Evolutionary conservation across 2,888 invertebrate genomes (phyloP), one percentile per base, ranked within the genome.

Genomic region (Meiosimyza platycephala): DNA sequence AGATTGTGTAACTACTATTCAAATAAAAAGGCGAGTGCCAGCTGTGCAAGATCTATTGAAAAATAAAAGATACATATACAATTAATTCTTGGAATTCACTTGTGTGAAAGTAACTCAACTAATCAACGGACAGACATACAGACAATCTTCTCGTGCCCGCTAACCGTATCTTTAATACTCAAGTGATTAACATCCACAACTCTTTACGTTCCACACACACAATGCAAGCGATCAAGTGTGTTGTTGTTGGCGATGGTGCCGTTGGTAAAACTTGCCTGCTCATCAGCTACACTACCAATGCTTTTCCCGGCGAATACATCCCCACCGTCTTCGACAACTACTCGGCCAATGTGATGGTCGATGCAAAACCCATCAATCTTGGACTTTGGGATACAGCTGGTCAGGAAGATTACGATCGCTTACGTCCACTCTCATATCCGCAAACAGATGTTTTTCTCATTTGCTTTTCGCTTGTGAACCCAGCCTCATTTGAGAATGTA

Each of bases 141-240:
- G 28, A 28, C 28, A 28, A 40, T 40, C 40, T 40, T 40, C 40
- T 9, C 40, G 9, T 9, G 6, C 40, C 40, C 40, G 40, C 40
- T 40, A 40, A 9, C 9, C 40, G 40, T 9, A 40, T 40, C 40
- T 6, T 40, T 7, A 40, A 9, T 9, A 40, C 40, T 40, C 40
- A 40, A 40, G 40, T 40, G 9, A 40, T 40, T 9, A 6, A 40
- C 40, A 40, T 40, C 40, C 40, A 40, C 40, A 40, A 40, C 40
- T 40, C 40, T 40, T 40, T 40, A 9, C 9, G 40, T 40, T 40
- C 40, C 40, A 40, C 40, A 40, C 13, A 5, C 72, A 74, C 51
- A 78, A 85, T 85, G 85, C 85, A 85, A 79, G 85, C 86, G 57
- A 85, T 85, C 78, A 86, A 85, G 76, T 85, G 85, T 78, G 85